Percentiles rank a stretch among this genome's conserved stretches.
Conservation (phyloP, 2,113 vertebrate genomes). For the Tichodroma muraria region DNA sequence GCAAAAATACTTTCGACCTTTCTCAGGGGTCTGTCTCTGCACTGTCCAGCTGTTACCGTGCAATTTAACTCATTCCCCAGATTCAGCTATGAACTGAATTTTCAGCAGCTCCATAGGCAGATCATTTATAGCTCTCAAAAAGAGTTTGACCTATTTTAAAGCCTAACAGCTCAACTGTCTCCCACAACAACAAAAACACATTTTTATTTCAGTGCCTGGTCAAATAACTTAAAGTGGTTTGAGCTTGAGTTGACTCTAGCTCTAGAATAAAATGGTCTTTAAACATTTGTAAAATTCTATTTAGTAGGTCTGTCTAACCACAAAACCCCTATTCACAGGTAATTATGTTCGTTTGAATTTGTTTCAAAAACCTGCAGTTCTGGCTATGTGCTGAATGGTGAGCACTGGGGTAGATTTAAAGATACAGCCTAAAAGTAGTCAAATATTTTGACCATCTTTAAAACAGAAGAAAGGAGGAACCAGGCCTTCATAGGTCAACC, state of each 20-base stretch:
- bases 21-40: neutral
- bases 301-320: neutral
- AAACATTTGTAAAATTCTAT: neutral
- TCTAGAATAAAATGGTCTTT: neutral
- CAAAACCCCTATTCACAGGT: neutral
- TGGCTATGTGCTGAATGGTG: neutral
- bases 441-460: neutral
- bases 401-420: neutral
- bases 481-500: neutral
- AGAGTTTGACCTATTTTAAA: neutral
- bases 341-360: neutral
- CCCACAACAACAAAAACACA: neutral
- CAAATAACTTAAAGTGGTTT: neutral
- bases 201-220: constrained; percentile 26
- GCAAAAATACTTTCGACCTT: neutral
- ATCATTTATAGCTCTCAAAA: neutral
- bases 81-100: neutral
- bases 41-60: neutral
- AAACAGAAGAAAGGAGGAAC: neutral
- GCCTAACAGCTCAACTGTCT: neutral
- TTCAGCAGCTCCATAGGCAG: neutral
- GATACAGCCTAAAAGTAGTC: neutral
- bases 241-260: neutral
- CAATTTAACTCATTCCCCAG: neutral
- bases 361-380: neutral